Evolutionary conservation across 1,140 invertebrate species (phyloP).

Genomic region (Brachionus manjavacas): DNA sequence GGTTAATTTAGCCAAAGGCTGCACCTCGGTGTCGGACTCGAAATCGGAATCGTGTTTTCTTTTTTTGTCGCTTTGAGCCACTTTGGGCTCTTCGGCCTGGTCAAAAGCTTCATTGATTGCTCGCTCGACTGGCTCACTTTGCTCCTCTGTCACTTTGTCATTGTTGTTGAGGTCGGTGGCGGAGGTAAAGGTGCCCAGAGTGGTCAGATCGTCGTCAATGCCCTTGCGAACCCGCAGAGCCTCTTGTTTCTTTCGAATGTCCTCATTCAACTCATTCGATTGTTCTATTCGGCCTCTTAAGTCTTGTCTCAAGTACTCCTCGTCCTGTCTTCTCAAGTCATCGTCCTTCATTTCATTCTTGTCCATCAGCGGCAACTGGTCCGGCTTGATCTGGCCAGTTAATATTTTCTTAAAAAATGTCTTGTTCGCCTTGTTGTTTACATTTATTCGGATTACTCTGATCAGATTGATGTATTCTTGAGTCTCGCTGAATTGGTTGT

Average conservation of each 20-base stretch:
- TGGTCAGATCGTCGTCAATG: neutral
- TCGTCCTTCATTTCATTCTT: conserved; percentile 29
- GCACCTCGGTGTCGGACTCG: neutral
- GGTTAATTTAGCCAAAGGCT: neutral
- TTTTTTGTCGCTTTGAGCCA: neutral
- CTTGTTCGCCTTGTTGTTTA: neutral
- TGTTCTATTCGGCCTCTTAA: neutral
- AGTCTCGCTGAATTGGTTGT: neutral
- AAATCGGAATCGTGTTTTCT: conserved; percentile 27
- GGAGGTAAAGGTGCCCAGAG: neutral
- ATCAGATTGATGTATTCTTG: neutral
- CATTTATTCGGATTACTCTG: neutral
- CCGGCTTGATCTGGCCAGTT: neutral
- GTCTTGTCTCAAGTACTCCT: neutral
- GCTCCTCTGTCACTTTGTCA: neutral
- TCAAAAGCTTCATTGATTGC: neutral
- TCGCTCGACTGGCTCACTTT: neutral
- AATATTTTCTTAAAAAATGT: conserved; percentile 11
- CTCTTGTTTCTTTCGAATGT: neutral
- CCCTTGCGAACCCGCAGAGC: neutral
- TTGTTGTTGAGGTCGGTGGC: conserved; percentile 5
- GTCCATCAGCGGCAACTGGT: neutral
- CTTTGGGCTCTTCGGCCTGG: no score
- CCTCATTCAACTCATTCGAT: neutral
- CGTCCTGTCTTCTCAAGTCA: neutral